These are phyloP conservation scores for Muscicapa striata DNA, from an alignment of 2,797 vertebrate genomes.

Conservation along the genomic window DNA sequence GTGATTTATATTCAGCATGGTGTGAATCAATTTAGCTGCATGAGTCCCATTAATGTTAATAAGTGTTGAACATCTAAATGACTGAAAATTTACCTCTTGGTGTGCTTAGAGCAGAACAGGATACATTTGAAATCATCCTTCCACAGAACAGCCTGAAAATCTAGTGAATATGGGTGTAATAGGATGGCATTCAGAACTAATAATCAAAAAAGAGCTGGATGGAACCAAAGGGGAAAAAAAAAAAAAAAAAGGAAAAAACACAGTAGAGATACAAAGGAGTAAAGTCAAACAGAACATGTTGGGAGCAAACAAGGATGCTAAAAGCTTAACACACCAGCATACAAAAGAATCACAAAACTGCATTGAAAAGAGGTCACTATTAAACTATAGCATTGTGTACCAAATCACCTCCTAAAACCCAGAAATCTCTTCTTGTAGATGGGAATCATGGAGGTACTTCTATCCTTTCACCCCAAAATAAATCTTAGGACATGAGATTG, in stretches of 20 bases:
- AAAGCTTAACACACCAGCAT: slow-evolving; percentile 19
- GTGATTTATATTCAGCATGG: slow-evolving; percentile 6
- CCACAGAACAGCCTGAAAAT: slow-evolving; percentile 23
- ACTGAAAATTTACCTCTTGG: slow-evolving; percentile 21
- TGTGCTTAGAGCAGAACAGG: not conserved
- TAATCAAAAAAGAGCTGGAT: not conserved
- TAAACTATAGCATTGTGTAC: not conserved
- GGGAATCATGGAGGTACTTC: not conserved
- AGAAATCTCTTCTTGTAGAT: not conserved
- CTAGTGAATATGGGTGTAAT: not conserved
- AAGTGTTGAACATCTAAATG: not conserved
- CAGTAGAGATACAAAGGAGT: not conserved
- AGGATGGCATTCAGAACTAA: not conserved
- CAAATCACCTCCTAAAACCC: not conserved
- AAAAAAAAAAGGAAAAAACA: too few species aligned
- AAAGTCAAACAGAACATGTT: not conserved
- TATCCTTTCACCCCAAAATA: not conserved
- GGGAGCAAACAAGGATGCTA: not conserved
- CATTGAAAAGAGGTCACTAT: not conserved
- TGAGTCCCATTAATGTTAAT: slow-evolving; percentile 19
- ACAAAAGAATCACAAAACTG: not conserved
- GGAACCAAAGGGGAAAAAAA: not conserved
- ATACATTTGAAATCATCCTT: slow-evolving; percentile 17
- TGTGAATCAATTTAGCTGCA: not conserved
- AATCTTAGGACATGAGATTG: not conserved